Percentiles rank a stretch among this genome's conserved stretches.
phyloP scores from a whole-genome alignment of 2,888 invertebrate species.

The Stegana nigrithorax region DNA sequence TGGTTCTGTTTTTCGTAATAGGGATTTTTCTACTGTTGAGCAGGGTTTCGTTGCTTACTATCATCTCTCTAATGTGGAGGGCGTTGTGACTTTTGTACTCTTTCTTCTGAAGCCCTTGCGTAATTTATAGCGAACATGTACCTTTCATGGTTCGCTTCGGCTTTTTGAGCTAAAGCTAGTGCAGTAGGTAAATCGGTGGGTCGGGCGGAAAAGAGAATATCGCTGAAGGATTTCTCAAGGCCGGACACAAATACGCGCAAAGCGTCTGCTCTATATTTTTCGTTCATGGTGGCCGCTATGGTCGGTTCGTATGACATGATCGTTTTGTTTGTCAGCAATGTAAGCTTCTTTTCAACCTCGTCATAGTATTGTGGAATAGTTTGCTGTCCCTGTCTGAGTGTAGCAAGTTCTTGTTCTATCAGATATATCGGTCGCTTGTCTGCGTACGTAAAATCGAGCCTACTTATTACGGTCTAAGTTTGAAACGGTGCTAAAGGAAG shows the following conservation, averaged over 20 bases:
- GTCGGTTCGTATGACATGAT: constrained; percentile 17
- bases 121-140: not conserved
- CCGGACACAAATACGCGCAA: constrained; percentile 12
- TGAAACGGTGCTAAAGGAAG: constrained; percentile 8
- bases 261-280: constrained; percentile 23
- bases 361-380: constrained; percentile 24
- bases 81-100: no score
- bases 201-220: constrained; percentile 6
- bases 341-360: constrained; percentile 18
- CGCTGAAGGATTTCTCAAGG: constrained; percentile 19
- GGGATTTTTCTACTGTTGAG: not conserved
- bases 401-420: constrained; percentile 18
- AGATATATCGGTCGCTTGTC: constrained; percentile 19
- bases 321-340: constrained; percentile 22
- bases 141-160: not conserved
- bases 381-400: constrained; percentile 19
- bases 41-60: not conserved
- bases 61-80: not conserved
- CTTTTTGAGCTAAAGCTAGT: not conserved
- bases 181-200: constrained; percentile 11
- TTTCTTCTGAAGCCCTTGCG: not conserved
- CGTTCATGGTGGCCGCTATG: constrained; percentile 17
- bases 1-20: no score
- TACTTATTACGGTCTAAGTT: constrained; percentile 16
- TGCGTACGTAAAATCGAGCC: constrained; percentile 11